Evolutionary conservation across 2,113 vertebrate genomes (phyloP), one percentile per base, ranked within the genome.

Genomic region (Hemicordylus capensis): DNA sequence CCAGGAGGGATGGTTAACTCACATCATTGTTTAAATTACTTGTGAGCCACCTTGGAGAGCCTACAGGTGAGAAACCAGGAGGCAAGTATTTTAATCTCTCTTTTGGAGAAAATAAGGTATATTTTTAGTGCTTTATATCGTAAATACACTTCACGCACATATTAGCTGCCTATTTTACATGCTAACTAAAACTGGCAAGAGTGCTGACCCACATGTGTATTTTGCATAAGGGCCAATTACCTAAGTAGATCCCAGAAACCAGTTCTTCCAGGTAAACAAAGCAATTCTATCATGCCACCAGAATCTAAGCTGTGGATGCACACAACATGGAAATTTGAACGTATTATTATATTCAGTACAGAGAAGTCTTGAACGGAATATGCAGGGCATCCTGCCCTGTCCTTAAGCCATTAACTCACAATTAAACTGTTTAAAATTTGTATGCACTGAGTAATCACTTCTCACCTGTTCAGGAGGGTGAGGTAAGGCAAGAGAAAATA

Each of bases 241-340:
- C 0, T 31, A 79, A 6, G 73, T 58, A 90, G 90, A 88, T 2
- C 80, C 37, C 54, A 87, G 56, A 76, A 93, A 93, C 92, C 80
- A 70, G 88, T 93, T 91, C 84, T 90, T 93, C 92, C 80, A 90
- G 90, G 91, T 91, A 67, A 84, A 82, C 90, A 0, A 89, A 87
- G 28, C 26, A 89, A 73, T 44, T 88, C 19, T 74, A 51, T 42
- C 28, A 85, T 80, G 69, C 31, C 80, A 78, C 67, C 39, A 56
- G 81, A 90, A 89, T 1, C 48, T 87, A 88, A 83, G 31, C 34
- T 9, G 37, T n/a, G 17, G 31, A 74, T 28, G n/a, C 22, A 64
- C 14, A 39, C 17, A 67, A 78, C 0, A 0, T 19, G 37, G 42
- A 81, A 89, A 26, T 37, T 9, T 28, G 12, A 37, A 69, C 64